Evolutionary conservation across 2,113 vertebrate species (phyloP).

Genomic region (Arothron firmamentum): DNA sequence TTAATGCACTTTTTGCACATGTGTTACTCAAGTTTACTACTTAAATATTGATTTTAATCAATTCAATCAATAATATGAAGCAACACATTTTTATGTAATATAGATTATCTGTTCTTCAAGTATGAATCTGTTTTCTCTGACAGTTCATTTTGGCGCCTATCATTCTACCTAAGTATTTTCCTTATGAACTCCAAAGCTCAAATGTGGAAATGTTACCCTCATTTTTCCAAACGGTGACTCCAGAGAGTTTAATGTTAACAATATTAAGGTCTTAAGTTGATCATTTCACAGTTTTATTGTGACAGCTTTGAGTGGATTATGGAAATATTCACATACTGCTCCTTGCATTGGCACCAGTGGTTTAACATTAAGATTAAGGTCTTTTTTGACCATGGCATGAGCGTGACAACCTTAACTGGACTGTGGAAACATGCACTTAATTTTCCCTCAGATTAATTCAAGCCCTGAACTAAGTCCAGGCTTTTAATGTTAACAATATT

Average conservation of each 20-base stretch:
- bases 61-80: neutral
- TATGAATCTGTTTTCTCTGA: conserved; percentile 16
- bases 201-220: conserved; percentile 43
- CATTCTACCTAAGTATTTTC: conserved; percentile 33
- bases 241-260: conserved; percentile 44
- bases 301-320: conserved; percentile 52
- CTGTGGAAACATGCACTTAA: conserved; percentile 46
- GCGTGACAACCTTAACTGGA: conserved; percentile 18
- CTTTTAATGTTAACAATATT: conserved; percentile 44
- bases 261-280: conserved; percentile 48
- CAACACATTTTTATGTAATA: neutral
- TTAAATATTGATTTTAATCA: neutral
- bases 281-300: conserved; percentile 58
- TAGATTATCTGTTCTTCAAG: neutral
- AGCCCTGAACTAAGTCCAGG: conserved; percentile 20
- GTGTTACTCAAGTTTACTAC: no score
- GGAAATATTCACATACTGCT: conserved; percentile 51
- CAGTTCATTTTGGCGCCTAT: conserved; percentile 23
- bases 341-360: conserved; percentile 16
- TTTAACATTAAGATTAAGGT: conserved; percentile 51
- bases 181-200: conserved; percentile 34
- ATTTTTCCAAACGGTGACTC: conserved; percentile 29
- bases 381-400: conserved; percentile 34
- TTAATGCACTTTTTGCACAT: no score
- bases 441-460: conserved; percentile 28